A percentile compares a stretch with the other conserved stretches of the same genome.
These are phyloP conservation scores for Rhabdornis inornatus DNA, from an alignment of 2,113 vertebrate genomes.

Conservation along the genomic window DNA sequence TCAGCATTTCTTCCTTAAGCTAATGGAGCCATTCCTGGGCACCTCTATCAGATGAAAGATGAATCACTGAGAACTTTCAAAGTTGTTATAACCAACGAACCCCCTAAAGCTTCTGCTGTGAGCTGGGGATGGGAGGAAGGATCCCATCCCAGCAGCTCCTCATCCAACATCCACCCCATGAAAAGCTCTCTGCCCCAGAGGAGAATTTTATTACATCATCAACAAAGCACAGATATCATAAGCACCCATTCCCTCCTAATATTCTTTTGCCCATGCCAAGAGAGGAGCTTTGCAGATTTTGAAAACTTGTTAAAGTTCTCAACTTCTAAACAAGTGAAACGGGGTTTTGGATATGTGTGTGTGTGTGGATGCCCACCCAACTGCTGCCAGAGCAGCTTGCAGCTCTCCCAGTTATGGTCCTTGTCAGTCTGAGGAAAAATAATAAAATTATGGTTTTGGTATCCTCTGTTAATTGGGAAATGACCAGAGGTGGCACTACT, in stretches of 20 bases:
- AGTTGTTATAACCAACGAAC: not conserved
- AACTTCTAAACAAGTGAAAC: not conserved
- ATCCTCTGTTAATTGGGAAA: not conserved
- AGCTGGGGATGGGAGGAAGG: not conserved
- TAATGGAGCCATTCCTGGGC: not conserved
- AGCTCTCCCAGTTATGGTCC: not conserved
- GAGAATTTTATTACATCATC: not conserved
- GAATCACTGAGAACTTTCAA: not conserved
- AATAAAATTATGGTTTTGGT: not conserved
- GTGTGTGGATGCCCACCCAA: not conserved
- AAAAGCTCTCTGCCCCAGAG: not conserved
- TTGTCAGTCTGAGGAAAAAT: not conserved
- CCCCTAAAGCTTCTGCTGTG: not conserved
- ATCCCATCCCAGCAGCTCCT: not conserved
- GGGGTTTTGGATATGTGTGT: not conserved
- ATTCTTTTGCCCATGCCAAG: not conserved
- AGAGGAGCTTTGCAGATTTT: not conserved
- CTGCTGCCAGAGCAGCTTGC: not conserved
- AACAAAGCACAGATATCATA: not conserved
- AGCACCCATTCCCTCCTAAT: not conserved
- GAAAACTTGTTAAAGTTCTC: not conserved
- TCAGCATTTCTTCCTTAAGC: constrained; percentile 43
- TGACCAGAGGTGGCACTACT: not conserved
- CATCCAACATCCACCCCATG: not conserved
- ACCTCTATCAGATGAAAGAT: not conserved